Base-by-base conservation (phyloP, 2,113 vertebrate species). In the Oriolus oriolus region DNA sequence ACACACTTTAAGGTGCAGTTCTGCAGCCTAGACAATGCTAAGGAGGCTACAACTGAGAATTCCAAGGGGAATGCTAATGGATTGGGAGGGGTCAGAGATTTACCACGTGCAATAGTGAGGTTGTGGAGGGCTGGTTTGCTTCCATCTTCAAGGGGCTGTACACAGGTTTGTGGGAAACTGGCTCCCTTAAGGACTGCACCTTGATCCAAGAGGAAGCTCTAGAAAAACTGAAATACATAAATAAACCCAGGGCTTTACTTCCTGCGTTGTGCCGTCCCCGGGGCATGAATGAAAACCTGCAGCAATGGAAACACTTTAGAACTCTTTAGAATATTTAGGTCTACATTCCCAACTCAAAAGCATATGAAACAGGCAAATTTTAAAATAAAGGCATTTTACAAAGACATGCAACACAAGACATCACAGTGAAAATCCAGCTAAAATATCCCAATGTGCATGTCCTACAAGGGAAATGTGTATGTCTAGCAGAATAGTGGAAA, bases 191-290 rank as follows among this genome's bases (percentile, higher is more conserved):
- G 0, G 1, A 30, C 42, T 61, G 15, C 12, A 73, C 26, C 45
- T 21, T 35, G 27, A 84, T n/a, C 19, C 63, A 90, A 45, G 12
- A 74, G 26, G 15, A 87, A 79, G 30, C 11, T 65, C 63, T 21
- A 61, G 49, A 42, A 71, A 75, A 69, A 57, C 3, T 28, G 26
- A 87, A 89, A 82, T 49, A 27, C 13, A 27, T 41, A 57, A 82
- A 68, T 45, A 82, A 89, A 63, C 2, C 1, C 33, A 45, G 33
- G 8, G 2, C 0, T 61, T 84, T 63, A 44, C 66, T 74, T 74
- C 59, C 33, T 15, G 3, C n/a, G 13, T 9, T 5, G 4, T 41
- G 45, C 54, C n/a, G 3, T n/a, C 69, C n/a, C 15, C 1, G 1
- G 20, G 24, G 27, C 39, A 18, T 30, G 17, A 81, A 68, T 42